phyloP scores from a whole-genome alignment of 2,888 invertebrate species.

The Sipha maydis region DNA sequence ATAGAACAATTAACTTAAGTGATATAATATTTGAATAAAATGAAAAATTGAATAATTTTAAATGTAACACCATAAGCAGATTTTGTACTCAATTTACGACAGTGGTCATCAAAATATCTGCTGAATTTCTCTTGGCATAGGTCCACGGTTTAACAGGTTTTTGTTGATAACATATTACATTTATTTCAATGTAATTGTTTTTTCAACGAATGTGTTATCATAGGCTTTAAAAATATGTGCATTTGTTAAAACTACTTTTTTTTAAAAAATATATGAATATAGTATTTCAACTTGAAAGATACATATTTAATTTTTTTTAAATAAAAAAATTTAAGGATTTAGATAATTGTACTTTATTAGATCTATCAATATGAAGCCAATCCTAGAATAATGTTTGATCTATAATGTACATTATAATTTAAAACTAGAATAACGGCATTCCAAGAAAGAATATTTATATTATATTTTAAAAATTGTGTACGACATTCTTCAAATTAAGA shows the following conservation, averaged over 20 bases:
- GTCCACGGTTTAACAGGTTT: slow-evolving; percentile 10
- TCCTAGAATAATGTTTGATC: neutral
- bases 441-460: neutral
- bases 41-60: neutral
- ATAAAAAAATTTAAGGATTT: neutral
- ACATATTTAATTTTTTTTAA: neutral
- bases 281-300: neutral
- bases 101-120: neutral
- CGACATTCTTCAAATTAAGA: slow-evolving; percentile 22
- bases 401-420: neutral
- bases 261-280: too few species aligned
- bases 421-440: slow-evolving; percentile 39
- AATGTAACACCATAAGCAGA: neutral
- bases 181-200: neutral
- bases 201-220: neutral
- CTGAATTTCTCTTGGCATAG: slow-evolving; percentile 1
- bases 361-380: neutral
- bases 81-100: neutral
- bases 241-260: neutral
- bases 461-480: slow-evolving; percentile 22
- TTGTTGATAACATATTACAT: neutral
- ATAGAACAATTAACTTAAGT: neutral
- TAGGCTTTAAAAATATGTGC: neutral
- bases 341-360: neutral
- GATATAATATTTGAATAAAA: neutral